Percentiles rank a stretch among this genome's conserved stretches.
These are phyloP conservation scores for Xiphophorus maculatus DNA, from an alignment of 2,113 vertebrate species.

Conservation along the genomic window DNA sequence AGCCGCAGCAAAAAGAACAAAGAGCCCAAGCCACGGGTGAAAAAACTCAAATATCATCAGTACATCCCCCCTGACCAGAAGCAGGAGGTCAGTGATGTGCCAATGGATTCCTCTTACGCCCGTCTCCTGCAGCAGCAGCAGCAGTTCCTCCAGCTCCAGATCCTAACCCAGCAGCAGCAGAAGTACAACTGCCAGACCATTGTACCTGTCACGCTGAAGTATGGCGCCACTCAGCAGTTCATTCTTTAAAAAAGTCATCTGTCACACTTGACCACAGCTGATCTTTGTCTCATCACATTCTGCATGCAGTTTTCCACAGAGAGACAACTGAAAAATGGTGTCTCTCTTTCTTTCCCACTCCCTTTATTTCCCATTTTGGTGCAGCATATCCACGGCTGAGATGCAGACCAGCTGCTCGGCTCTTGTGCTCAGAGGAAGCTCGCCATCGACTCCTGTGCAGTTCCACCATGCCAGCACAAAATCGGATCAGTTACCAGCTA, in stretches of 20 bases:
- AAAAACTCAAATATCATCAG: constrained; percentile 97
- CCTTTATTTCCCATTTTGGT: constrained; percentile 39
- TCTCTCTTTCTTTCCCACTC: constrained; percentile 37
- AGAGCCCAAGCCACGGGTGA: constrained; percentile 93
- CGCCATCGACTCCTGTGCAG: constrained; percentile 67
- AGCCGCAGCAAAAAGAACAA: constrained; percentile 94
- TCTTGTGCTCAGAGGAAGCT: constrained; percentile 58
- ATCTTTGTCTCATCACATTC: constrained; percentile 38
- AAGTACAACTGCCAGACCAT: constrained; percentile 92
- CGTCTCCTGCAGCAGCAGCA: constrained; percentile 97
- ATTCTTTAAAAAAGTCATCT: constrained; percentile 2
- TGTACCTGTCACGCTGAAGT: constrained; percentile 86
- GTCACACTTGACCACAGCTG: constrained; percentile 45
- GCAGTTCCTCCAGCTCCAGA: constrained; percentile 98
- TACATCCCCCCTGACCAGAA: constrained; percentile 98
- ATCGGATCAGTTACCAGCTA: constrained; percentile 86
- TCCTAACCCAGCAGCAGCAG: constrained; percentile 93
- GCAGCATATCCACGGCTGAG: constrained; percentile 79
- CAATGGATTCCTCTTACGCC: constrained; percentile 95
- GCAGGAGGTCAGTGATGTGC: constrained; percentile 87
- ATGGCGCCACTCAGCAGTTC: constrained; percentile 58
- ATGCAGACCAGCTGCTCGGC: constrained; percentile 82
- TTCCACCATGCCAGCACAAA: constrained; percentile 73
- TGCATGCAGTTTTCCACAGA: constrained; percentile 54
- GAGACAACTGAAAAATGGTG: constrained; percentile 65